Evolutionary conservation across 2,888 invertebrate genomes (phyloP).

Genomic region (Alviniconcha strummeri): DNA sequence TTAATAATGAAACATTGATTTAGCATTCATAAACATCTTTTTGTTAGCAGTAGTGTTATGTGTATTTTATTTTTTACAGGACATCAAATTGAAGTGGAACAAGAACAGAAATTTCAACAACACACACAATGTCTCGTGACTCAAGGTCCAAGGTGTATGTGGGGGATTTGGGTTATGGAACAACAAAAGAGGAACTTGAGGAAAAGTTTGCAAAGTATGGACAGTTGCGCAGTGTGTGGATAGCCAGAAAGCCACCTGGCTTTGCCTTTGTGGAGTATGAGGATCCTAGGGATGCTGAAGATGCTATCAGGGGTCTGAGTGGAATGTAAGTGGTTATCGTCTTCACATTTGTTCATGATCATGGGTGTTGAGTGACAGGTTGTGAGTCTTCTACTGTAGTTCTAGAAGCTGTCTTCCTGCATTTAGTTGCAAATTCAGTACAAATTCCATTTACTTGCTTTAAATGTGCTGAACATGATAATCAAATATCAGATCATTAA

Average conservation of each 20-base stretch:
- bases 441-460: neutral
- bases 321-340: constrained; percentile 62
- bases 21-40: too few relatives aligned
- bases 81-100: too few relatives aligned
- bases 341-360: neutral
- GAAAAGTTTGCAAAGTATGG: constrained; percentile 92
- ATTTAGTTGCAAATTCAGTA: neutral
- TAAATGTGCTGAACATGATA: too few relatives aligned
- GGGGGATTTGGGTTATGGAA: constrained; percentile 92
- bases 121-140: constrained; percentile 40
- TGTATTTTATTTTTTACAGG: too few relatives aligned
- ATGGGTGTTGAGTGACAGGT: neutral
- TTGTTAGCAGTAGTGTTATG: too few relatives aligned
- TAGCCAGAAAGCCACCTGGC: constrained; percentile 91
- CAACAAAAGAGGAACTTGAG: constrained; percentile 90
- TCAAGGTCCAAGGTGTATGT: constrained; percentile 94
- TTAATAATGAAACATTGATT: too few relatives aligned
- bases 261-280: constrained; percentile 75
- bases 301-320: constrained; percentile 72
- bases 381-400: neutral
- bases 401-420: neutral
- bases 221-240: constrained; percentile 92
- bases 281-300: constrained; percentile 69
- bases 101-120: too few relatives aligned
- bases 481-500: too few relatives aligned